A percentile compares a stretch with the other conserved stretches of the same genome.
phyloP scores from a whole-genome alignment of 2,888 invertebrate species.

The Blastobasis lacticolella region DNA sequence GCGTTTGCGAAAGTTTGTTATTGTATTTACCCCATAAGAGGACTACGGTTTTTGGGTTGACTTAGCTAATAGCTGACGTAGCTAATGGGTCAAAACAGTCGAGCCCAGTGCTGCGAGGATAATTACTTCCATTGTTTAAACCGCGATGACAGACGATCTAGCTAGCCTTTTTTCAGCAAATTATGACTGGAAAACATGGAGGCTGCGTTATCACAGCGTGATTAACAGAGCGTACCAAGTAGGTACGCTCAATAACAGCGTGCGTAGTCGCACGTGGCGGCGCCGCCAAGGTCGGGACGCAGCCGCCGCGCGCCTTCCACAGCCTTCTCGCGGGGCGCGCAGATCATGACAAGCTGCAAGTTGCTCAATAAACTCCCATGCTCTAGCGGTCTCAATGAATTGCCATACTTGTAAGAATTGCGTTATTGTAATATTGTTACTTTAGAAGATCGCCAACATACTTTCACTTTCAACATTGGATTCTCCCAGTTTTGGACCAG shows the following conservation, averaged over 20 bases:
- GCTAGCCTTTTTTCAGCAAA: background rate
- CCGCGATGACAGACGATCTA: background rate
- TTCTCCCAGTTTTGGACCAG: conserved; percentile 25
- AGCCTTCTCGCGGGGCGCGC: background rate
- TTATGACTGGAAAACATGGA: background rate
- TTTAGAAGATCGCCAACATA: conserved; percentile 33
- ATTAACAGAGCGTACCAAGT: background rate
- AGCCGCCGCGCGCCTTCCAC: background rate
- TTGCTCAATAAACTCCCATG: conserved; percentile 19
- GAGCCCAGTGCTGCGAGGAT: background rate
- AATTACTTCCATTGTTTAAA: background rate
- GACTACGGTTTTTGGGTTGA: background rate
- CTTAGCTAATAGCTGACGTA: background rate
- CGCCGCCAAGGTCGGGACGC: background rate
- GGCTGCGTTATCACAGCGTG: background rate
- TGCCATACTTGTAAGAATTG: conserved; percentile 31
- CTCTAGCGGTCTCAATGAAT: conserved; percentile 23
- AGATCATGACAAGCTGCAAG: background rate
- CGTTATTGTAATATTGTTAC: conserved; percentile 40
- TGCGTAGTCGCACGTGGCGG: background rate
- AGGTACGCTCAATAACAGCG: background rate
- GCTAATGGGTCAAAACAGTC: background rate
- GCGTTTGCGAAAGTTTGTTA: background rate
- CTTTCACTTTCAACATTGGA: conserved; percentile 52
- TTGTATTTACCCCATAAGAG: background rate